These are phyloP conservation scores for Epiblema foenella DNA, from an alignment of 2,888 invertebrate genomes.

Conservation along the genomic window DNA sequence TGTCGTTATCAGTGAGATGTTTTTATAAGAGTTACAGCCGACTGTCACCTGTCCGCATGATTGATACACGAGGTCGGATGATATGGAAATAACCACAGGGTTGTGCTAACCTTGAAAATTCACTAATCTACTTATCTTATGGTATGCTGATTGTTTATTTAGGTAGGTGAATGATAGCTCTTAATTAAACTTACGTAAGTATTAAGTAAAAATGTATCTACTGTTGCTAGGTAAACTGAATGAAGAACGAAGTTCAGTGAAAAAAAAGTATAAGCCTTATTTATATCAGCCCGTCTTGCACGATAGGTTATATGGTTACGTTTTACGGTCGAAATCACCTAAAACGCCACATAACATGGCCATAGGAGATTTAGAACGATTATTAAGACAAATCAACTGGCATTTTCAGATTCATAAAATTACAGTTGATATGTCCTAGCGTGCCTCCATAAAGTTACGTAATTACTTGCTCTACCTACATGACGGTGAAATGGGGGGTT, in stretches of 20 bases:
- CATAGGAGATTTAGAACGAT: too few relatives aligned
- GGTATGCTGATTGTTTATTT: conserved; percentile 27
- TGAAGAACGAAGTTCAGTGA: too few relatives aligned
- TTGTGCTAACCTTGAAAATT: conserved; percentile 59
- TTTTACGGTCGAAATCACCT: too few relatives aligned
- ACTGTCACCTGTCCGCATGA: conserved; percentile 68
- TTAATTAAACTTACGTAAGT: conserved; percentile 1
- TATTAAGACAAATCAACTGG: too few relatives aligned
- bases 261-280: too few relatives aligned
- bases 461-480: neutral
- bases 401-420: too few relatives aligned
- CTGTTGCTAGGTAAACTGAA: too few relatives aligned
- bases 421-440: too few relatives aligned
- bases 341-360: too few relatives aligned
- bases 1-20: conserved; percentile 66
- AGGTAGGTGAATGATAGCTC: conserved; percentile 2
- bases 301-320: too few relatives aligned
- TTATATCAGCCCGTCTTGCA: too few relatives aligned
- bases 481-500: neutral
- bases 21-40: conserved; percentile 57
- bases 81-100: conserved; percentile 70
- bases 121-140: conserved; percentile 38
- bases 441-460: too few relatives aligned
- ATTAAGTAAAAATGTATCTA: neutral
- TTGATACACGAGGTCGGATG: conserved; percentile 69